A percentile compares a stretch with the other conserved stretches of the same genome.
phyloP scores from a whole-genome alignment of 2,113 vertebrate species.

The Gymnorhina tibicen region DNA sequence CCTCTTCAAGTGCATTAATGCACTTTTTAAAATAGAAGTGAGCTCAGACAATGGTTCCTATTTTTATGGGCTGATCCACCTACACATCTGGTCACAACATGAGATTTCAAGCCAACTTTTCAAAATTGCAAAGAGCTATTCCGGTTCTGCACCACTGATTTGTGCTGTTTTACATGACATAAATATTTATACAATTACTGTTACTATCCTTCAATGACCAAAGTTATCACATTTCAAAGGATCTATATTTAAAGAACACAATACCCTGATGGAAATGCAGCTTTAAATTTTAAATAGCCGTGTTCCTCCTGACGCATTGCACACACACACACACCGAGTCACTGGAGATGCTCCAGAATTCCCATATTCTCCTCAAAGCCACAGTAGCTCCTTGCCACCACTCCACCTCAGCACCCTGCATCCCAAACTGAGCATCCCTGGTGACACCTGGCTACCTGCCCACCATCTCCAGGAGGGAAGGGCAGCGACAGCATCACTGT shows the following conservation, averaged over 20 bases:
- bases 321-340: accelerated
- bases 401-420: background rate
- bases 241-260: constrained; percentile 6
- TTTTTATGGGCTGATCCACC: background rate
- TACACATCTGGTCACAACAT: background rate
- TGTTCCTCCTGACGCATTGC: accelerated
- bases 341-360: background rate
- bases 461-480: background rate
- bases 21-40: background rate
- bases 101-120: background rate
- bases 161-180: background rate
- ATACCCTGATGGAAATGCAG: background rate
- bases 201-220: background rate
- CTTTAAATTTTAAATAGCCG: background rate
- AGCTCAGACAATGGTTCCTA: background rate
- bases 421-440: background rate
- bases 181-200: background rate
- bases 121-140: background rate
- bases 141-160: background rate
- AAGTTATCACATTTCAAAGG: background rate
- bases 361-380: background rate
- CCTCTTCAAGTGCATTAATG: background rate
- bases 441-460: background rate
- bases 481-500: background rate
- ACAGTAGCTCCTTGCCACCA: background rate